Evolutionary conservation across 2,888 invertebrate genomes (phyloP).

Genomic region (Cecidostiba fungosa): DNA sequence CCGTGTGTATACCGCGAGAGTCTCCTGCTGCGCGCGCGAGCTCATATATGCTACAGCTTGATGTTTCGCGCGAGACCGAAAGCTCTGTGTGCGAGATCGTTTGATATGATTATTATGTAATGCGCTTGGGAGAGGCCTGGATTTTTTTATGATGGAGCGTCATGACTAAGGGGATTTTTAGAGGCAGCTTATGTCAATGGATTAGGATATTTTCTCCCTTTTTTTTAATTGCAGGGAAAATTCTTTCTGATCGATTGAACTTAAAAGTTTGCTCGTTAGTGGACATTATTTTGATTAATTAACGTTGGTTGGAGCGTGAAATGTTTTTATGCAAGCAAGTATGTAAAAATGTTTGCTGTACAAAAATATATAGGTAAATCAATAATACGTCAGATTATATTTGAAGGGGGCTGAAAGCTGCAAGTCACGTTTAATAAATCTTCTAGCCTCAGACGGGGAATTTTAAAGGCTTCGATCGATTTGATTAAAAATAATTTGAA

Average conservation of each 20-base stretch:
- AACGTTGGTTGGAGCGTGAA: too few species aligned
- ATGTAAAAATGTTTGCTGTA: too few species aligned
- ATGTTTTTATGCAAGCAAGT: too few species aligned
- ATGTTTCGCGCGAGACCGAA: neutral
- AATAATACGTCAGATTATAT: conserved; percentile 30
- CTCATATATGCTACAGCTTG: neutral
- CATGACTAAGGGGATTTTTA: neutral
- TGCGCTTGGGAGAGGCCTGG: neutral
- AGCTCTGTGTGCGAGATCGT: neutral
- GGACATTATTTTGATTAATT: too few species aligned
- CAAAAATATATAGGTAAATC: neutral
- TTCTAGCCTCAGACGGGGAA: conserved; percentile 13
- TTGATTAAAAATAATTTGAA: conserved; percentile 39
- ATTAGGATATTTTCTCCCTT: neutral
- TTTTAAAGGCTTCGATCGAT: conserved; percentile 27
- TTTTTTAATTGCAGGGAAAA: too few species aligned
- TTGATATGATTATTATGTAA: conserved; percentile 14
- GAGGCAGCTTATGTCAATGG: neutral
- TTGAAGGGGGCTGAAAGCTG: conserved; percentile 17
- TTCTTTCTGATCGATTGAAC: too few species aligned
- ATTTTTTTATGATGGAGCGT: neutral
- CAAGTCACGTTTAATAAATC: conserved; percentile 46
- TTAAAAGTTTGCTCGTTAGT: too few species aligned
- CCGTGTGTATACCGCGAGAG: neutral
- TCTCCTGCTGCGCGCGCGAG: neutral